Conservation (phyloP, 2,888 invertebrate genomes). For the Apeira syringaria region DNA sequence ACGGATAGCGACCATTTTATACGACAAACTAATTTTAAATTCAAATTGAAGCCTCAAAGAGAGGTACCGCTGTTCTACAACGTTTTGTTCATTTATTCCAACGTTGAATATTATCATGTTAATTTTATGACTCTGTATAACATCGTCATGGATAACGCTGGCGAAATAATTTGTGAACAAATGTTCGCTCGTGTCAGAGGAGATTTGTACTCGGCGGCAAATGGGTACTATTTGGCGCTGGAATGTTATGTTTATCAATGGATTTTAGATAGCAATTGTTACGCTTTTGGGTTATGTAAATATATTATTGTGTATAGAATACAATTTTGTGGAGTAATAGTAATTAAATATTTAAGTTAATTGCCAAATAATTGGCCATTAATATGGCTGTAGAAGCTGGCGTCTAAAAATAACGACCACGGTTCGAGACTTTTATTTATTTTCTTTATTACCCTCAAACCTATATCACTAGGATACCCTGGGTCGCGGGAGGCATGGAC, state of each 20-base stretch:
- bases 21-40: no score
- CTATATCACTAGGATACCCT: no score
- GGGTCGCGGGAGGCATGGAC: no score
- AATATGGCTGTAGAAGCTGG: no score
- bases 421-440: no score
- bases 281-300: background rate
- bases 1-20: no score
- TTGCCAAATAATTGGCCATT: no score
- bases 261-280: constrained; percentile 1
- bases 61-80: background rate
- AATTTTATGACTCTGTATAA: constrained; percentile 27
- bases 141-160: constrained; percentile 18
- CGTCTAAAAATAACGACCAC: no score
- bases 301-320: background rate
- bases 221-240: constrained; percentile 6
- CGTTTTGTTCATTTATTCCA: constrained; percentile 2
- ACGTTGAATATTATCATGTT: constrained; percentile 29
- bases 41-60: no score
- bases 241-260: constrained; percentile 4
- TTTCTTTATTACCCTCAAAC: no score
- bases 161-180: constrained; percentile 25
- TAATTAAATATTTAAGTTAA: no score
- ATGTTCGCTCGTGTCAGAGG: constrained; percentile 4
- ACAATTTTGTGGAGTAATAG: background rate
- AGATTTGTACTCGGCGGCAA: constrained; percentile 12